Percentiles rank a stretch among this genome's conserved stretches.
Evolutionary conservation across 2,888 invertebrate species (phyloP).

Genomic region (Corythucha ciliata): DNA sequence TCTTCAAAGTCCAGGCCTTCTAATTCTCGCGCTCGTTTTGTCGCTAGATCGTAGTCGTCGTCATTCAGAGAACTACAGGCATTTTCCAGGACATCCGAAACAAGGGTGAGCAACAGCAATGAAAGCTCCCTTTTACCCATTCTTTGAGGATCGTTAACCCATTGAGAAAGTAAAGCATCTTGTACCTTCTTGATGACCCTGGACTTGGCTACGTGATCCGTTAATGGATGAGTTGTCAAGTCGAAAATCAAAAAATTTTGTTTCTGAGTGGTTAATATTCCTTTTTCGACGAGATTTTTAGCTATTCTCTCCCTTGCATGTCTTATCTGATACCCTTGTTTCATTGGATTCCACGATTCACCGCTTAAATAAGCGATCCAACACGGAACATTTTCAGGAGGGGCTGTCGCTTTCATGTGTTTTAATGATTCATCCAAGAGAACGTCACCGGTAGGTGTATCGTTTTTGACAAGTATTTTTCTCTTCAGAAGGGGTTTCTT

Average conservation of each 20-base stretch:
- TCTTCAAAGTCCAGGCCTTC: no score
- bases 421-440: conserved; percentile 87
- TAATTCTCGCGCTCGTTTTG: conserved; percentile 93
- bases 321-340: conserved; percentile 92
- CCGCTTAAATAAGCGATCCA: conserved; percentile 99
- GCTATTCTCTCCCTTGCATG: conserved; percentile 98
- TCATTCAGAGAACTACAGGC: conserved; percentile 95
- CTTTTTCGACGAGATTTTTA: conserved; percentile 98
- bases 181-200: conserved; percentile 96
- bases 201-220: conserved; percentile 88
- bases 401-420: conserved; percentile 96
- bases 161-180: conserved; percentile 89
- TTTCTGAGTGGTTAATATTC: conserved; percentile 96
- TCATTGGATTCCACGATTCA: conserved; percentile 99
- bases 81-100: conserved; percentile 97
- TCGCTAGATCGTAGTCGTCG: conserved; percentile 95
- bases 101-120: conserved; percentile 89
- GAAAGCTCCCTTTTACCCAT: conserved; percentile 93
- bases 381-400: conserved; percentile 91
- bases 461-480: conserved; percentile 68
- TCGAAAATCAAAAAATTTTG: conserved; percentile 98
- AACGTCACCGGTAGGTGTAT: conserved; percentile 94
- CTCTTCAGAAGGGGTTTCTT: conserved; percentile 81
- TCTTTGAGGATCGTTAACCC: conserved; percentile 93
- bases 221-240: conserved; percentile 99